phyloP scores from a whole-genome alignment of 2,888 invertebrate species.

The Polyploca ridens region DNA sequence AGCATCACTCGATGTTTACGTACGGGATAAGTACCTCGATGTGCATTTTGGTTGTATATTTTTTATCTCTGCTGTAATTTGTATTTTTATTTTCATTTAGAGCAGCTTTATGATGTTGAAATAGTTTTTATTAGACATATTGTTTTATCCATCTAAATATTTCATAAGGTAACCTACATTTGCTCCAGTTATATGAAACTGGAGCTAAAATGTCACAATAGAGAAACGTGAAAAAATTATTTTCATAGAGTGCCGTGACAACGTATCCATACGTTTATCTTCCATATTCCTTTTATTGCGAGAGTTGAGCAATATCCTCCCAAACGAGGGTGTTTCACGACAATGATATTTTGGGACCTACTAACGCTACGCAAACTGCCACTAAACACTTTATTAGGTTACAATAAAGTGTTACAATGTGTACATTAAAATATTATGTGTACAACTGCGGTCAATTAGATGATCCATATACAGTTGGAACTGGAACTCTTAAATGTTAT shows the following conservation, averaged over 20 bases:
- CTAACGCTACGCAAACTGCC: conserved; percentile 43
- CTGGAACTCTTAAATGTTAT: too few species aligned
- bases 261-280: conserved; percentile 18
- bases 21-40: background rate
- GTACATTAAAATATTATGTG: conserved; percentile 19
- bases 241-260: conserved; percentile 8
- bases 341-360: conserved; percentile 48
- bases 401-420: conserved; percentile 33
- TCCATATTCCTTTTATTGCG: conserved; percentile 48
- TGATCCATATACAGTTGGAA: conserved; percentile 3
- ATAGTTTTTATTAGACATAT: too few species aligned
- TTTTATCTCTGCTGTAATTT: background rate
- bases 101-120: background rate
- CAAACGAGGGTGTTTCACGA: conserved; percentile 45
- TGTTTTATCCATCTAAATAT: too few species aligned
- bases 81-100: conserved; percentile 18
- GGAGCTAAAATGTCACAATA: background rate
- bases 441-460: conserved; percentile 16
- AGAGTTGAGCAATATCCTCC: conserved; percentile 39
- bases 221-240: conserved; percentile 6
- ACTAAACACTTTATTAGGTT: conserved; percentile 54
- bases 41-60: conserved; percentile 1
- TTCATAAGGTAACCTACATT: background rate
- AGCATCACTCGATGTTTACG: conserved; percentile 30
- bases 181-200: background rate